phyloP scores from a whole-genome alignment of 2,113 vertebrate genomes.

The Periophthalmodon schlosseri region DNA sequence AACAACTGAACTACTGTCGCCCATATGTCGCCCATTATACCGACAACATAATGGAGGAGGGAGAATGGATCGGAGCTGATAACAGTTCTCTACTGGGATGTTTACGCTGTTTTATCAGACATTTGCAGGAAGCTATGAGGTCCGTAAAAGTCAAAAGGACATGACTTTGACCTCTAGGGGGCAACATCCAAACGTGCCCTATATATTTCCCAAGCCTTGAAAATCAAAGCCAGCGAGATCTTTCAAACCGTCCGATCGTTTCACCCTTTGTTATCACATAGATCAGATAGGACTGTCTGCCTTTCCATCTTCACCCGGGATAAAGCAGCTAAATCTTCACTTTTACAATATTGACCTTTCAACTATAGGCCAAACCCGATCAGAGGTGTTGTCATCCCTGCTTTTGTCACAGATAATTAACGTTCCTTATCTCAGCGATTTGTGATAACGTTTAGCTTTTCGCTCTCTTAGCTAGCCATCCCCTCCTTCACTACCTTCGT shows the following conservation, averaged over 20 bases:
- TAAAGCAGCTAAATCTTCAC: conserved; percentile 38
- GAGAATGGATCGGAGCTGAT: conserved; percentile 53
- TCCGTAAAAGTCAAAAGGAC: conserved; percentile 45
- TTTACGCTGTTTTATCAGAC: conserved; percentile 67
- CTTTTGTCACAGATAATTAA: conserved; percentile 66
- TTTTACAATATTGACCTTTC: conserved; percentile 43
- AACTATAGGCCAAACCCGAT: conserved; percentile 14
- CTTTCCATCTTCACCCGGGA: conserved; percentile 24
- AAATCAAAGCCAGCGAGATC: conserved; percentile 4
- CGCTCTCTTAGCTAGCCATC: conserved; percentile 9
- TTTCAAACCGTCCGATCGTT: conserved; percentile 22
- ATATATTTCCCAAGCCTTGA: conserved; percentile 11
- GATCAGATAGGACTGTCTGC: conserved; percentile 22
- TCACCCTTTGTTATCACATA: conserved; percentile 5
- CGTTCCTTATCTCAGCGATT: conserved; percentile 41
- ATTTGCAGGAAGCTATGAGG: conserved; percentile 36
- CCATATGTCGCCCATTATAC: background rate
- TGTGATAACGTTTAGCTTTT: conserved; percentile 58
- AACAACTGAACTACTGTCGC: too few species aligned
- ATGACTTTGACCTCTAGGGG: conserved; percentile 54
- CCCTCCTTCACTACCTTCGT: conserved; percentile 34
- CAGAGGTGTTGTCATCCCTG: conserved; percentile 27
- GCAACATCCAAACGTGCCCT: conserved; percentile 39
- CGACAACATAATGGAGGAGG: conserved; percentile 32
- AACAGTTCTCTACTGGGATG: conserved; percentile 49